A percentile compares a stretch with the other conserved stretches of the same genome.
These are phyloP conservation scores for Drosophila insularis DNA, from an alignment of 1,140 invertebrate genomes.

Conservation along the genomic window DNA sequence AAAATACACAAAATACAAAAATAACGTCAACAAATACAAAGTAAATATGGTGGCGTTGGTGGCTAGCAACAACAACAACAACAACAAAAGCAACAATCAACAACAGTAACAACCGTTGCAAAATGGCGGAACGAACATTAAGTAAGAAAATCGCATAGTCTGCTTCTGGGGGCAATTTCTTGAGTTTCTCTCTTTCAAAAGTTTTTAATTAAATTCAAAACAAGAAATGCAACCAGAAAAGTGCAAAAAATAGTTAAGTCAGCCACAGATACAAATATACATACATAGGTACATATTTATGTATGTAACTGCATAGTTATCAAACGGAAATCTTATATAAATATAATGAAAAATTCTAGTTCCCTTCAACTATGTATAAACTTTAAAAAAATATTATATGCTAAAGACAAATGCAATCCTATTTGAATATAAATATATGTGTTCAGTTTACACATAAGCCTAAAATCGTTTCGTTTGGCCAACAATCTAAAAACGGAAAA, in stretches of 20 bases:
- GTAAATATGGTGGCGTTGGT: constrained; percentile 54
- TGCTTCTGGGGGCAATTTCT: constrained; percentile 38
- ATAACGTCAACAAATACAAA: constrained; percentile 66
- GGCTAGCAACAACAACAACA: constrained; percentile 36
- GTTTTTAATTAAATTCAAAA: constrained; percentile 53
- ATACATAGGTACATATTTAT: background rate
- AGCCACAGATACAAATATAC: background rate
- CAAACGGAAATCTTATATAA: constrained; percentile 2
- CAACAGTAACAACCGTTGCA: constrained; percentile 13
- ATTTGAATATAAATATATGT: background rate
- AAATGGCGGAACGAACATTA: constrained; percentile 10
- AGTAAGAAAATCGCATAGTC: constrained; percentile 44
- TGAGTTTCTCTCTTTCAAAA: constrained; percentile 44
- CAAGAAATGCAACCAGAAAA: constrained; percentile 20
- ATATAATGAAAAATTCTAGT: background rate
- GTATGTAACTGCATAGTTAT: background rate
- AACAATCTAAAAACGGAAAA: background rate
- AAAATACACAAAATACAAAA: constrained; percentile 64
- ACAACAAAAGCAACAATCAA: constrained; percentile 7
- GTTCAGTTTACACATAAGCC: background rate
- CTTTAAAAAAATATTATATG: constrained; percentile 1
- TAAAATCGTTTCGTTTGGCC: constrained; percentile 1
- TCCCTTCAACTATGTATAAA: background rate
- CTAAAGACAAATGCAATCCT: background rate
- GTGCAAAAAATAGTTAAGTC: constrained; percentile 22